These are phyloP conservation scores for Chrysomela aeneicollis DNA, from an alignment of 2,888 invertebrate genomes.

Conservation along the genomic window DNA sequence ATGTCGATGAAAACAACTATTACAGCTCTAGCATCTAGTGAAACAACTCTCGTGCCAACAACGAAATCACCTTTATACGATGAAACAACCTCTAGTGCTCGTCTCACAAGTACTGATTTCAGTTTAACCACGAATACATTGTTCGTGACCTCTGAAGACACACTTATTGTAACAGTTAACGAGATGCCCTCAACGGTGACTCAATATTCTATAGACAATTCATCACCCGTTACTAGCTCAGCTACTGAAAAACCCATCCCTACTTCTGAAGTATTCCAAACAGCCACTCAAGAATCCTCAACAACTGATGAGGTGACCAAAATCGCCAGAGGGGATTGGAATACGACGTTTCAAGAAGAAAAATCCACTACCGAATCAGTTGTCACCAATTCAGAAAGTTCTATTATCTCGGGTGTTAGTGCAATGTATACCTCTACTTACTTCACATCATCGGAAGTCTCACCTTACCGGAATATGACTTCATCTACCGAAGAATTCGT, in stretches of 20 bases:
- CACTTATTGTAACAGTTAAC: background rate
- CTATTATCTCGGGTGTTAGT: background rate
- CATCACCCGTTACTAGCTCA: background rate
- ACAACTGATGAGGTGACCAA: background rate
- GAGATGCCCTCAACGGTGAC: background rate
- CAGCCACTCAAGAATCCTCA: background rate
- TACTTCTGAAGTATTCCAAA: background rate
- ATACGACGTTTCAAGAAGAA: background rate
- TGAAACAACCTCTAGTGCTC: conserved; percentile 22
- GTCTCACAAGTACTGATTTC: conserved; percentile 17
- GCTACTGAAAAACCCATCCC: background rate
- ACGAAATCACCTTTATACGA: conserved; percentile 40
- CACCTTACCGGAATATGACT: background rate
- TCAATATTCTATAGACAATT: background rate
- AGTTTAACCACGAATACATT: conserved; percentile 16
- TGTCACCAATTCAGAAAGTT: background rate
- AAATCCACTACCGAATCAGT: background rate
- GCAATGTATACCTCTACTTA: background rate
- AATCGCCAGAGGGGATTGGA: background rate
- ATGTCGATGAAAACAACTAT: conserved; percentile 10
- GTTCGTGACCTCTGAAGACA: conserved; percentile 16
- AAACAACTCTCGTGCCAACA: conserved; percentile 42
- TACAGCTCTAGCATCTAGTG: conserved; percentile 21
- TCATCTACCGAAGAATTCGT: background rate
- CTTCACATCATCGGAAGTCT: background rate